Base-by-base conservation (phyloP, 2,113 vertebrate species). In the Sorex araneus region DNA sequence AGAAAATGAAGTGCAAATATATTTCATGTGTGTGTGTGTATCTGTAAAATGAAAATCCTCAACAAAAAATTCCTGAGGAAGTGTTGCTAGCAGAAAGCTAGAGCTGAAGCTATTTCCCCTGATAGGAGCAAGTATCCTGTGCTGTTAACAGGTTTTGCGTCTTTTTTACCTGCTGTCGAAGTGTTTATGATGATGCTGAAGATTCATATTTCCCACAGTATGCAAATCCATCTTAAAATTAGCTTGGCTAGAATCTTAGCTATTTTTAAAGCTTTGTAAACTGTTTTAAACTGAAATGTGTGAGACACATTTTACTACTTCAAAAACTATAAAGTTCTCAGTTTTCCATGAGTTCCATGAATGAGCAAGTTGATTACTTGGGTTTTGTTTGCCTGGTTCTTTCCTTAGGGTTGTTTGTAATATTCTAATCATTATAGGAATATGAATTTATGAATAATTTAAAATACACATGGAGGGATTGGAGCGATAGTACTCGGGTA, bases 1-100 rank as follows among this genome's bases (percentile, higher is more conserved):
- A 36, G 92, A 76, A 93, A 92, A 54, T 77, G 19, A 45, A 18
- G 11, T 6, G 19, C 28, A 66, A 8, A 66, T 30, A 66, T 66
- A 8, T 66, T 66, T 8, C 21, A 9, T 28, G 25, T 30, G 27
- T 30, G 94, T 92, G 64, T 71, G 15, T 69, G 94, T 94, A 66
- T 71, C 13, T 69, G 2, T 1, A 32, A 6, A 36, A 67, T 76
- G 30, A 34, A 11, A 28, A 77, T 73, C 7, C 36, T 93, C 54
- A 66, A 57, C 91, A 96, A 85, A 71, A 10, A 82, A 40, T 83
- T 54, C 16, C 36, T 80, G 18, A 90, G 47, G 11, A 50, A 91
- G 43, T 85, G 0, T 27, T 90, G 27, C 21, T 54, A 74, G n/a
- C 11, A 89, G 47, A 91, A 27, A 60, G 6, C 82, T 34, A 50